Evolutionary conservation across 2,888 invertebrate genomes (phyloP), one percentile per base, ranked within the genome.

Genomic region (Agrotis segetum): DNA sequence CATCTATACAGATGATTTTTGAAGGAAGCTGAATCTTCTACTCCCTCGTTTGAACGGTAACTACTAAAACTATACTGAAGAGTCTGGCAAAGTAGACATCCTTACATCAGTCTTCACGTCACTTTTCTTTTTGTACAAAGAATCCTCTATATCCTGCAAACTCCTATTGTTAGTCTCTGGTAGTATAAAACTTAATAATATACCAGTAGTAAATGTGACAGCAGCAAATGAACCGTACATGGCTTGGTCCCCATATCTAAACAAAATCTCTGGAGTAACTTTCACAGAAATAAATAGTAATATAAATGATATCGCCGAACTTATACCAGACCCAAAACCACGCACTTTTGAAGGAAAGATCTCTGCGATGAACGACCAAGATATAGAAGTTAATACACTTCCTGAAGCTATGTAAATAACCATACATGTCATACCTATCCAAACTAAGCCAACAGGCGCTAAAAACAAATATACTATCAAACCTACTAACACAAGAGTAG

Each of bases 101-200:
- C 14, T 6, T 53, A 66, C 5, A 69, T 56, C 64, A 0, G 62
- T 71, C 50, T 74, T 59, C 1, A 1, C 49, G 13, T 50, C 21
- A 4, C 17, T 46, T 58, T 74, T 58, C 40, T 75, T 84, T n/a
- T 74, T 86, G 63, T 86, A 90, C 75, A 91, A 84, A 58, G 76
- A 81, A 77, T 93, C 86, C 97, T 89, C 97, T 96, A 84, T 98
- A 94, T 67, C 97, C 97, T 89, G 97, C 93, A 88, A 98, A 97
- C 94, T 98, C 97, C 90, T 98, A 97, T 84, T 96, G 80, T 88
- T 88, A 0, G 93, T 93, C 60, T 93, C 92, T 11, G 92, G 92
- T 63, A 93, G 74, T 29, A 90, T 77, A 74, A 90, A 91, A 62
- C 76, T 78, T 52, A 93, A 74, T 6, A 85, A 56, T 17, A 89